Base-by-base conservation (phyloP, 2,888 invertebrate genomes). In the Dinocampus coccinellae region DNA sequence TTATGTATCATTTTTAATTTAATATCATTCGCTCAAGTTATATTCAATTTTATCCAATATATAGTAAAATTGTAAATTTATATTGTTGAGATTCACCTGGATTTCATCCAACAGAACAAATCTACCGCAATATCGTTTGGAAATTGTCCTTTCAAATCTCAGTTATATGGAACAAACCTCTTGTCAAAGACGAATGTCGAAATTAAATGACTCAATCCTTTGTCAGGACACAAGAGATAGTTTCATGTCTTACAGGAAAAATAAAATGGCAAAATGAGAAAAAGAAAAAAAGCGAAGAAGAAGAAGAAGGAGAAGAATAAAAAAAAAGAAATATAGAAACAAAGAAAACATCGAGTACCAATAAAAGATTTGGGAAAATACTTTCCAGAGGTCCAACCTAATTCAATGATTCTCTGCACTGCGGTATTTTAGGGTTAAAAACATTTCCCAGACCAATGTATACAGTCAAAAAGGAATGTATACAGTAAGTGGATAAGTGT, bases 101-200 rank as follows among this genome's bases (percentile, higher is more conserved):
- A 75, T 73, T 57, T 26, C 29, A 61, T 75, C 71, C 67, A 71
- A 63, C 53, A 66, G 53, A 16, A 66, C 55, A 57, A 57, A 57
- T 55, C 39, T 65, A 34, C 52, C 55, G 33, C 55, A 65, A 55
- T 36, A 34, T 34, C 53, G 53, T 52, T 34, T 55, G 60, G 39
- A 53, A 11, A 42, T 52, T 42, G 52, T 33, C 53, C 29, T 53
- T 33, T 65, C 36, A 34, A 47, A 47, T 39, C 42, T 52, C 52
- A 34, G 53, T 6, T 47, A 47, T 26, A 26, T 29, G 24, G 42
- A 65, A 29, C 53, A 33, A 69, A 53, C 52, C 69, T 58, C 53
- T 73, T 70, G 77, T 77, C 75, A 76, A 77, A 78, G 78, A 77
- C 76, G 73, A 77, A 76, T 77, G 75, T 72, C 66, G 76, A 75